Percentiles rank a stretch among this genome's conserved stretches.
phyloP scores from a whole-genome alignment of 2,888 invertebrate genomes.

The Drosophila siamana region DNA sequence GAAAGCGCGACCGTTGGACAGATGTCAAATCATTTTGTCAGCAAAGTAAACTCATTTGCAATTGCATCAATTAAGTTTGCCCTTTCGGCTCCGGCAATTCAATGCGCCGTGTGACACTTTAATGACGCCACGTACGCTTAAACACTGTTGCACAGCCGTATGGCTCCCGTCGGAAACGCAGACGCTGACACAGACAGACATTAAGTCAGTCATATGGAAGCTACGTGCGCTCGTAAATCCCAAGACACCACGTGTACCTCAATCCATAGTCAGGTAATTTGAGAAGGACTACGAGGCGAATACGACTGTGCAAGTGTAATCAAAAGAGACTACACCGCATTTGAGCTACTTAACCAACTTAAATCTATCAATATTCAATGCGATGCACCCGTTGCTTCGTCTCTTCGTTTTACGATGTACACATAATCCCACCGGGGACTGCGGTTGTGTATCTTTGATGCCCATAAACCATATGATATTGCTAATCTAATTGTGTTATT shows the following conservation, averaged over 20 bases:
- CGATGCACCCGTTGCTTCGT: conserved; percentile 5
- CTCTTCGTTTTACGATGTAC: not conserved
- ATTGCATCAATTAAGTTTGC: conserved; percentile 57
- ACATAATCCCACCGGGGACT: conserved; percentile 32
- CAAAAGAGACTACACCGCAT: conserved; percentile 28
- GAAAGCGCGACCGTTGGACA: conserved; percentile 3
- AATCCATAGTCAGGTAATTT: conserved; percentile 29
- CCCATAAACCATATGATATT: conserved; percentile 6
- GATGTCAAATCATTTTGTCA: conserved; percentile 59
- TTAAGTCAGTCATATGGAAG: conserved; percentile 1
- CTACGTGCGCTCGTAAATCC: conserved; percentile 48
- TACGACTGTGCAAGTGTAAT: conserved; percentile 16
- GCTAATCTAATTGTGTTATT: conserved; percentile 12
- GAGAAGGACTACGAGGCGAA: conserved; percentile 22
- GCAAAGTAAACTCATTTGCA: conserved; percentile 52
- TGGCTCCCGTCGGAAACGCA: not conserved
- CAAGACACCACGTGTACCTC: conserved; percentile 18
- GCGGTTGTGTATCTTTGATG: conserved; percentile 18
- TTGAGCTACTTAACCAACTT: conserved; percentile 60
- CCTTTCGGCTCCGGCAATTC: conserved; percentile 35
- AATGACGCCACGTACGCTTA: conserved; percentile 53
- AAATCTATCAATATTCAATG: conserved; percentile 64
- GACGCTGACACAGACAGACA: conserved; percentile 1
- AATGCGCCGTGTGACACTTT: conserved; percentile 49
- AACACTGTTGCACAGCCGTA: not conserved